A percentile compares a stretch with the other conserved stretches of the same genome.
phyloP scores from a whole-genome alignment of 2,888 invertebrate species.

The Cylloceria caligata region DNA sequence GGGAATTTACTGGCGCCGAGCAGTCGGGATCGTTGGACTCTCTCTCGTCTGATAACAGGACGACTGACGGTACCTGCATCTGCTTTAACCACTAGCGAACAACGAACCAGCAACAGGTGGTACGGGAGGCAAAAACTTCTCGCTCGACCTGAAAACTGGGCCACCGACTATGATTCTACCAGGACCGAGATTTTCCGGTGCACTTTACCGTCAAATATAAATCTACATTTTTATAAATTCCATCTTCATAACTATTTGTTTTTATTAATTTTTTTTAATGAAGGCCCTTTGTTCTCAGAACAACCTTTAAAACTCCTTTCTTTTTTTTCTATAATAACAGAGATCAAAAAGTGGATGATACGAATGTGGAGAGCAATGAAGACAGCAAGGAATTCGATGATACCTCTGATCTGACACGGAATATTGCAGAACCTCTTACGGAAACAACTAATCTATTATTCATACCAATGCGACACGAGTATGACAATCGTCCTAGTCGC shows the following conservation, averaged over 20 bases:
- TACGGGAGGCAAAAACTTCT: slow-evolving; percentile 58
- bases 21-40: slow-evolving; percentile 69
- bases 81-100: slow-evolving; percentile 54
- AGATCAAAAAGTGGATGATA: slow-evolving; percentile 33
- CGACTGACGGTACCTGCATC: slow-evolving; percentile 66
- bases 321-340: slow-evolving; percentile 17
- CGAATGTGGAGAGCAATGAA: slow-evolving; percentile 52
- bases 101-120: slow-evolving; percentile 61
- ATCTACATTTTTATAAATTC: not conserved
- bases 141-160: slow-evolving; percentile 62
- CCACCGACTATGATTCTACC: slow-evolving; percentile 48
- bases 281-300: not conserved
- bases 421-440: slow-evolving; percentile 28
- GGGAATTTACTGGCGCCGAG: slow-evolving; percentile 54
- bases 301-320: not conserved
- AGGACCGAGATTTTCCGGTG: slow-evolving; percentile 57
- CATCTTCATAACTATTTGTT: not conserved
- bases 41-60: slow-evolving; percentile 72
- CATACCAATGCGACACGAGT: slow-evolving; percentile 66
- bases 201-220: not conserved
- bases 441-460: slow-evolving; percentile 70
- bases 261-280: not conserved
- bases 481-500: slow-evolving; percentile 64
- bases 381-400: slow-evolving; percentile 53
- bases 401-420: slow-evolving; percentile 24